Conservation (phyloP, 1,140 invertebrate genomes). For the Leptopilina boulardi region DNA sequence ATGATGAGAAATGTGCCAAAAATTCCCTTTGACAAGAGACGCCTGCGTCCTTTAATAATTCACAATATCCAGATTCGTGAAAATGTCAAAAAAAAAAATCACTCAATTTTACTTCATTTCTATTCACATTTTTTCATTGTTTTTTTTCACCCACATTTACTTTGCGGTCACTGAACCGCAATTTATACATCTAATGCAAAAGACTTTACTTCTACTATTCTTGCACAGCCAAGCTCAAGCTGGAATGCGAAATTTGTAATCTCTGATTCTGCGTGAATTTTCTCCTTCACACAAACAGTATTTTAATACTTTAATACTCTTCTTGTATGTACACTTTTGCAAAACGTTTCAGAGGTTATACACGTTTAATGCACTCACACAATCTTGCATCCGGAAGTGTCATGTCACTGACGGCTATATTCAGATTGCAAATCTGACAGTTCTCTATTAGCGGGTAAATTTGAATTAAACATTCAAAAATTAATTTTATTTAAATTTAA, state of each 20-base stretch:
- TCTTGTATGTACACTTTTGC: background rate
- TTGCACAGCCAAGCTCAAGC: background rate
- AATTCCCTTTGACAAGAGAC: conserved; percentile 43
- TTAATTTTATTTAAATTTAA: too few species aligned
- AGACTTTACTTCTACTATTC: background rate
- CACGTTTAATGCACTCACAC: background rate
- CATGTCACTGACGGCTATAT: background rate
- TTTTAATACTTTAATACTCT: background rate
- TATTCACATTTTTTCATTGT: conserved; percentile 39
- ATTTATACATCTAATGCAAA: conserved; percentile 27
- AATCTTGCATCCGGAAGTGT: background rate
- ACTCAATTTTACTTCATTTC: conserved; percentile 30
- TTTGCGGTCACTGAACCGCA: conserved; percentile 37
- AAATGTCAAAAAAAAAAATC: conserved; percentile 24
- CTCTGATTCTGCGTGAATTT: background rate
- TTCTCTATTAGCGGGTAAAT: background rate
- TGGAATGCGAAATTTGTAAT: background rate
- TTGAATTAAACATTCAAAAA: background rate
- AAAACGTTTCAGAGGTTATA: too few species aligned
- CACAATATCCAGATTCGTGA: background rate
- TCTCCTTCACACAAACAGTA: conserved; percentile 1
- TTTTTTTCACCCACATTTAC: conserved; percentile 14
- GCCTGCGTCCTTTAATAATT: conserved; percentile 34
- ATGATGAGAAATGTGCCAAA: conserved; percentile 37
- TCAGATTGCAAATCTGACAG: background rate